These are phyloP conservation scores for Enteromius argenteus DNA, from an alignment of 2,797 vertebrate genomes.

Conservation along the genomic window DNA sequence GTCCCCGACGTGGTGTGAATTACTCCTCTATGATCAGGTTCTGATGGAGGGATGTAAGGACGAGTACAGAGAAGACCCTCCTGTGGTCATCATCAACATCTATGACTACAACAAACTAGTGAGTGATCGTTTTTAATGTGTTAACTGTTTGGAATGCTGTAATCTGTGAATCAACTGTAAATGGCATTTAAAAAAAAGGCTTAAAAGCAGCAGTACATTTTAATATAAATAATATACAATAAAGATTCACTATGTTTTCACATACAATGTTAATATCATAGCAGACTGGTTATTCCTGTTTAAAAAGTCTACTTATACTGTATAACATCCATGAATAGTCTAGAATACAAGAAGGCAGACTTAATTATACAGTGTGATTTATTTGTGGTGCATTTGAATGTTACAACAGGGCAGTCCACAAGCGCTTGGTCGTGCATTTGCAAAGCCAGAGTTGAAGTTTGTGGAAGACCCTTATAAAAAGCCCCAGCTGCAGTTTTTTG, in stretches of 20 bases:
- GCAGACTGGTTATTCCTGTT: neutral
- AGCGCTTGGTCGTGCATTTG: slow-evolving; percentile 86
- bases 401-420: slow-evolving; percentile 78
- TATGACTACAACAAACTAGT: slow-evolving; percentile 89
- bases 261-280: neutral
- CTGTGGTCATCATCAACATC: slow-evolving; percentile 85
- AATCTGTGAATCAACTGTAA: neutral
- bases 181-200: neutral
- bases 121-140: slow-evolving; percentile 63
- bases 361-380: neutral
- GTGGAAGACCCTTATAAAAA: slow-evolving; percentile 82
- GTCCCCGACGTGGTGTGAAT: slow-evolving; percentile 91
- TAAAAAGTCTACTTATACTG: neutral
- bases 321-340: neutral
- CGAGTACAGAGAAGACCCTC: slow-evolving; percentile 86
- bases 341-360: neutral
- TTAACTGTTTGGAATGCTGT: neutral
- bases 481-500: slow-evolving; percentile 86
- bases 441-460: slow-evolving; percentile 86
- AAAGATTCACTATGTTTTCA: neutral
- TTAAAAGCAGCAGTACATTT: neutral
- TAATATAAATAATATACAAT: neutral
- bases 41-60: slow-evolving; percentile 89
- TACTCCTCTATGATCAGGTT: slow-evolving; percentile 89
- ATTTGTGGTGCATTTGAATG: neutral